phyloP scores from a whole-genome alignment of 2,888 invertebrate species.

The Bombylius discolor region DNA sequence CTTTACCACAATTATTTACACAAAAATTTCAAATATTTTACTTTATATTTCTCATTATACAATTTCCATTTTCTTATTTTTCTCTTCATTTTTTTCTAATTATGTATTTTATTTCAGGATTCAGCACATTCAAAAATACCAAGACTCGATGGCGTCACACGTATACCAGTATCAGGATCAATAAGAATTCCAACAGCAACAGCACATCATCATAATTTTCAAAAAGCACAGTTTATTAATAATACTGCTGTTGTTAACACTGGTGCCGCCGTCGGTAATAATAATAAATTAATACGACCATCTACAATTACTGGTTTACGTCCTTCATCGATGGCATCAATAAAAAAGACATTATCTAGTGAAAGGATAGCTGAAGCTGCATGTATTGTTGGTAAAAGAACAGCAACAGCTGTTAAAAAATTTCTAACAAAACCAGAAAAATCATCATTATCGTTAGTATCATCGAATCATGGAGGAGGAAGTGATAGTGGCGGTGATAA shows the following conservation, averaged over 20 bases:
- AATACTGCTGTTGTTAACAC: neutral
- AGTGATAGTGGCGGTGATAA: neutral
- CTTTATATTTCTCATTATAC: too few relatives aligned
- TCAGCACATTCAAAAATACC: constrained; percentile 30
- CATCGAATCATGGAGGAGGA: neutral
- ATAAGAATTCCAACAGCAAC: constrained; percentile 11
- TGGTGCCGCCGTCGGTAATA: neutral
- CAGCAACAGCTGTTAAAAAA: constrained; percentile 26
- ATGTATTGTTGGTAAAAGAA: constrained; percentile 25
- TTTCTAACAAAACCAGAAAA: constrained; percentile 21
- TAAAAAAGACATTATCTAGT: constrained; percentile 27
- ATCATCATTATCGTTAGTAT: neutral
- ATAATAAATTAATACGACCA: constrained; percentile 21
- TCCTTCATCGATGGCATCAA: constrained; percentile 16
- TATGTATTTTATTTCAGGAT: constrained; percentile 24
- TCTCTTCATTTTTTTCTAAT: neutral
- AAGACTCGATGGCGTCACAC: constrained; percentile 28
- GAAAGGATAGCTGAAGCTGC: constrained; percentile 28
- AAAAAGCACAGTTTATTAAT: constrained; percentile 2
- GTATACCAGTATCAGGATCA: constrained; percentile 30
- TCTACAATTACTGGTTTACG: constrained; percentile 20
- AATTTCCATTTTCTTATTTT: neutral
- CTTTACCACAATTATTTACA: too few relatives aligned
- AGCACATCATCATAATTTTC: constrained; percentile 12
- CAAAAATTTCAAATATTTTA: too few relatives aligned